Evolutionary conservation across 2,797 vertebrate species (phyloP).

Genomic region (Streptopelia turtur): DNA sequence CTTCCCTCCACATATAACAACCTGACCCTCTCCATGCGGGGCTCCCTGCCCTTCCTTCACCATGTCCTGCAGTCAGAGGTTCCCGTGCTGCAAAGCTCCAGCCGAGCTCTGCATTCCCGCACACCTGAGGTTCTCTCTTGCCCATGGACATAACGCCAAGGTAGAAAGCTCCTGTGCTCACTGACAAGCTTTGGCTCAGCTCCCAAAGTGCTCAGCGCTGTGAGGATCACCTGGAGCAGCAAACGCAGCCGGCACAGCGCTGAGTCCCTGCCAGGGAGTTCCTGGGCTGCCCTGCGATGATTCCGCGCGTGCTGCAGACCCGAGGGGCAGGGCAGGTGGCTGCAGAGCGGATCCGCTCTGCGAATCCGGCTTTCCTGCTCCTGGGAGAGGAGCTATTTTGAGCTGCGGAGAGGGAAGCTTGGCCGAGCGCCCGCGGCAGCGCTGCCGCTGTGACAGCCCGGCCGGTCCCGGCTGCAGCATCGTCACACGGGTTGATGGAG

Average conservation of each 20-base stretch:
- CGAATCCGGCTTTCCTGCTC: slow-evolving; percentile 25
- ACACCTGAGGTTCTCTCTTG: neutral
- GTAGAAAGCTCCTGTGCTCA: neutral
- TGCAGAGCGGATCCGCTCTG: neutral
- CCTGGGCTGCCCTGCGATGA: neutral
- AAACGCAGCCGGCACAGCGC: neutral
- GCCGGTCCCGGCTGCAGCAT: neutral
- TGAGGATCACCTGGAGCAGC: neutral
- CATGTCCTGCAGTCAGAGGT: neutral
- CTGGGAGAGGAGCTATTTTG: slow-evolving; percentile 27
- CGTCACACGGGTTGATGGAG: neutral
- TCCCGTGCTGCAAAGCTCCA: neutral
- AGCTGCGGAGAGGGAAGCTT: neutral
- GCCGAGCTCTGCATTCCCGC: neutral
- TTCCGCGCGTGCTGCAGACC: neutral
- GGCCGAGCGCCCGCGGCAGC: neutral
- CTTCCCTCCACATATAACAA: neutral
- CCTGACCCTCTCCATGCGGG: neutral
- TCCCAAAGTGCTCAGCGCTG: neutral
- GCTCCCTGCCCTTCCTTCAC: neutral
- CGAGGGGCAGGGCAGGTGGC: neutral
- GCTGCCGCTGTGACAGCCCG: neutral
- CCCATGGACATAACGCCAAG: neutral
- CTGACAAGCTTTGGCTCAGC: neutral
- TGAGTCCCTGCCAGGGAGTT: neutral